Percentiles rank a stretch among this genome's conserved stretches.
Conservation (phyloP, 2,888 invertebrate genomes). For the Hoplodrina blanda region DNA sequence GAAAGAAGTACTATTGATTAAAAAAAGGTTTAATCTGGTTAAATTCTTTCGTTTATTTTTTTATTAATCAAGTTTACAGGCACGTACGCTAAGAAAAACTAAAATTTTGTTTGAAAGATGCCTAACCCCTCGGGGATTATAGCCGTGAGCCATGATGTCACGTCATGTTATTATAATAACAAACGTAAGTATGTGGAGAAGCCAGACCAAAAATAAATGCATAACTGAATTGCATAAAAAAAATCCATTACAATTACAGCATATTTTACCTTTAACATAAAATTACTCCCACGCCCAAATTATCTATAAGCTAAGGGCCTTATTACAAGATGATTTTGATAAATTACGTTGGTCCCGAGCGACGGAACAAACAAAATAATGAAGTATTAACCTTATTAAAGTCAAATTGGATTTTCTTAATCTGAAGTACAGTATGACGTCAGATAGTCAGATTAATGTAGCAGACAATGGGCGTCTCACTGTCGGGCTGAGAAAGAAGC, state of each 20-base stretch:
- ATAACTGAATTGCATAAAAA: no score
- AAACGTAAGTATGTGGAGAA: no score
- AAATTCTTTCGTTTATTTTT: no score
- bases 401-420: constrained; percentile 47
- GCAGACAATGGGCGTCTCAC: constrained; percentile 46
- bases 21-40: no score
- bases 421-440: constrained; percentile 44
- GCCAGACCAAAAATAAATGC: no score
- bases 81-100: no score
- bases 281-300: constrained; percentile 25
- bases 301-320: constrained; percentile 15
- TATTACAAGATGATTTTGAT: constrained; percentile 50
- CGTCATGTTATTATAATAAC: no score
- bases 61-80: no score
- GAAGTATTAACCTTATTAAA: constrained; percentile 50
- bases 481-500: constrained; percentile 49
- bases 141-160: no score
- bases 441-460: constrained; percentile 48
- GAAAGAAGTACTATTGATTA: no score
- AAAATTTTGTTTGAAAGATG: no score
- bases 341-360: constrained; percentile 31
- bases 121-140: no score
- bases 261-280: not conserved
- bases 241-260: not conserved
- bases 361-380: constrained; percentile 48